phyloP scores from a whole-genome alignment of 92 coral and sea anemone genomes.

The Montipora capitata region DNA sequence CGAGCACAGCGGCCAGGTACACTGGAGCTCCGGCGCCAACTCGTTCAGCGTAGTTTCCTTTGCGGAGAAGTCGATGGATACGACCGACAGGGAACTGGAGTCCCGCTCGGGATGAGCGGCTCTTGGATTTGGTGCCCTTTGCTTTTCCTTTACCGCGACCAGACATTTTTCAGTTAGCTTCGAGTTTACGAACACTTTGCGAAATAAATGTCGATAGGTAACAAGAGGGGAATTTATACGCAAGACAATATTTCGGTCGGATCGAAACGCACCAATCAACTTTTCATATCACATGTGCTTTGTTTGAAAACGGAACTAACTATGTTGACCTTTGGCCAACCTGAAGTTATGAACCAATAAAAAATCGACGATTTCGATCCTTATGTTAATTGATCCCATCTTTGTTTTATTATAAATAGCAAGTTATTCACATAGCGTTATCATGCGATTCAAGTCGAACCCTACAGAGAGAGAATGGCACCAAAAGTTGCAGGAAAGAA shows the following conservation, averaged over 20 bases:
- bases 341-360: slow-evolving; percentile 48
- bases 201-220: not conserved
- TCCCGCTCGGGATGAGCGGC: slow-evolving; percentile 92
- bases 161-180: slow-evolving; percentile 58
- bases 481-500: slow-evolving; percentile 59
- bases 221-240: not conserved
- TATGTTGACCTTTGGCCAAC: not conserved
- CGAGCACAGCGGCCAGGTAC: slow-evolving; percentile 76
- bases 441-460: slow-evolving; percentile 1
- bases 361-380: slow-evolving; percentile 64
- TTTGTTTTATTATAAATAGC: slow-evolving; percentile 51
- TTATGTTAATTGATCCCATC: slow-evolving; percentile 60
- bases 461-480: not conserved
- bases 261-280: slow-evolving; percentile 16
- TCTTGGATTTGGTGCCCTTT: slow-evolving; percentile 88
- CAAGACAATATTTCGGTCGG: not conserved
- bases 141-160: slow-evolving; percentile 96
- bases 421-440: not conserved
- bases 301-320: not conserved
- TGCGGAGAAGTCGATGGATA: slow-evolving; percentile 73
- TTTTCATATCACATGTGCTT: not conserved
- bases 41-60: slow-evolving; percentile 86
- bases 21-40: slow-evolving; percentile 93
- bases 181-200: no score
- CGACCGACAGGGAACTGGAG: slow-evolving; percentile 91